phyloP scores from a whole-genome alignment of 2,888 invertebrate species.

The Cephonodes hylas region DNA sequence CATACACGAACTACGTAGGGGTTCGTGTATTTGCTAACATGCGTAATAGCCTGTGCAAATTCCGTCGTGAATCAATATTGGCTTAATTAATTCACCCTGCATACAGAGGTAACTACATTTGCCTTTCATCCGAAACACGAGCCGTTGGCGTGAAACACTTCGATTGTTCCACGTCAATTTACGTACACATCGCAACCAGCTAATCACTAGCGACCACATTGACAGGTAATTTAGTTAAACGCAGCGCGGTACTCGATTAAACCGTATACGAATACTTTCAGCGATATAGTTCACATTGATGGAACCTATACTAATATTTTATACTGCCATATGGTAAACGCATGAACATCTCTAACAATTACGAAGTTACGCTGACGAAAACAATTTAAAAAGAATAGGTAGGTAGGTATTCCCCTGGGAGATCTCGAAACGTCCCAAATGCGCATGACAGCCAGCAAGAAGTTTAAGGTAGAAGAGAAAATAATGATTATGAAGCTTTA shows the following conservation, averaged over 20 bases:
- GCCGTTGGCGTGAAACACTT: background rate
- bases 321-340: too few relatives aligned
- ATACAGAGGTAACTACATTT: constrained; percentile 12
- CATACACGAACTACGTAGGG: constrained; percentile 15
- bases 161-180: background rate
- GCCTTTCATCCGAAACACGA: background rate
- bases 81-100: constrained; percentile 42
- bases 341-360: too few relatives aligned
- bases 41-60: constrained; percentile 18
- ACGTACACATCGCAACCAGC: background rate
- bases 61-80: constrained; percentile 44
- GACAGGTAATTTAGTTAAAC: background rate
- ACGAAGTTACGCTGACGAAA: too few relatives aligned
- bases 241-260: background rate
- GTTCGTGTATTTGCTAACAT: constrained; percentile 22
- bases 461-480: too few relatives aligned
- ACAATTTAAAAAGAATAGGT: too few relatives aligned
- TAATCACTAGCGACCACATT: background rate
- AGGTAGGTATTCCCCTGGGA: too few relatives aligned
- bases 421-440: too few relatives aligned
- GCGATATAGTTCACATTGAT: too few relatives aligned
- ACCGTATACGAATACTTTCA: background rate
- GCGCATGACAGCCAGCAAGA: too few relatives aligned
- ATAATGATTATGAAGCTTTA: too few relatives aligned
- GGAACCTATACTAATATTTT: too few relatives aligned